Percentiles rank a stretch among this genome's conserved stretches.
phyloP scores from a whole-genome alignment of 2,888 invertebrate species.

The Molorchus minor region DNA sequence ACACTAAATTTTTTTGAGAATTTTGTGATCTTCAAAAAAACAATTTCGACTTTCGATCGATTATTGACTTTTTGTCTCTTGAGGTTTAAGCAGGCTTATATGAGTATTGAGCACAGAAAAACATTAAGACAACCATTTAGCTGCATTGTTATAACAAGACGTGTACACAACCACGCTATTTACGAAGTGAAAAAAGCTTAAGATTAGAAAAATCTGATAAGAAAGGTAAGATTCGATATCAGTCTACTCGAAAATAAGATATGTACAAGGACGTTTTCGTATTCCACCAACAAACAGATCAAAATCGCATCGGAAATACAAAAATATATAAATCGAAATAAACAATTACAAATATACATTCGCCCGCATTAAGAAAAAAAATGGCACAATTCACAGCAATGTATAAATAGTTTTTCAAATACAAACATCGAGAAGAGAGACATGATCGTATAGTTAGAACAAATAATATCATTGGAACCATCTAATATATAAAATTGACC shows the following conservation, averaged over 20 bases:
- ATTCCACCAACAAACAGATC: conserved; percentile 24
- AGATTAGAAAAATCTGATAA: conserved; percentile 37
- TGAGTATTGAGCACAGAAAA: conserved; percentile 26
- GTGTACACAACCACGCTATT: conserved; percentile 34
- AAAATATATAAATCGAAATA: conserved; percentile 30
- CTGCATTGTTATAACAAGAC: conserved; percentile 25
- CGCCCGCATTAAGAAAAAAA: conserved; percentile 46
- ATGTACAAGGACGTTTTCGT: conserved; percentile 47
- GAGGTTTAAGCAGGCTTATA: conserved; percentile 28
- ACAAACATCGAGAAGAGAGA: conserved; percentile 22
- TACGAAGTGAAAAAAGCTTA: conserved; percentile 27
- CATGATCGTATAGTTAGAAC: not conserved
- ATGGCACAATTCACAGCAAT: conserved; percentile 64
- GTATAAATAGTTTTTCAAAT: conserved; percentile 29
- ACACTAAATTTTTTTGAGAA: no score
- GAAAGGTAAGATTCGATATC: conserved; percentile 46
- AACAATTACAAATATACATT: conserved; percentile 31
- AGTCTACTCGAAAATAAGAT: conserved; percentile 45
- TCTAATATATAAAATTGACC: no score
- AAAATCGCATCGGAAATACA: conserved; percentile 33
- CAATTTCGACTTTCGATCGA: no score
- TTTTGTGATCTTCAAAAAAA: no score
- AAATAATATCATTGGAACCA: not conserved
- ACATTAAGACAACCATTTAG: conserved; percentile 26
- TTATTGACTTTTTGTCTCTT: no score